Evolutionary conservation across 2,113 vertebrate genomes (phyloP).

Genomic region (Numenius arquata): DNA sequence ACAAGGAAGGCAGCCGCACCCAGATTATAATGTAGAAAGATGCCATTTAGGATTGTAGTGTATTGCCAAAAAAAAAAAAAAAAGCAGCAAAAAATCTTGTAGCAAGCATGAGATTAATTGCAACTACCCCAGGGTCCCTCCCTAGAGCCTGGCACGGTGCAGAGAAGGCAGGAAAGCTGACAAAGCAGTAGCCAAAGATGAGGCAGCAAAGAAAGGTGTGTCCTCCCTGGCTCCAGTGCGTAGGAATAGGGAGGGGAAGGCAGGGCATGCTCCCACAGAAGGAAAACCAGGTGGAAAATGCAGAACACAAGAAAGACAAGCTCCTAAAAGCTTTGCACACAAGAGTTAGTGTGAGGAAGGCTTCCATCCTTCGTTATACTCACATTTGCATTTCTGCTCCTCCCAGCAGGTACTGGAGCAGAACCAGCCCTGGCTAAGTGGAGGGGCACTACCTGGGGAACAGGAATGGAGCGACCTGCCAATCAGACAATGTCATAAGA

Average conservation of each 20-base stretch:
- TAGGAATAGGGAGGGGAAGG: background rate
- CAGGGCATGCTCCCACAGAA: background rate
- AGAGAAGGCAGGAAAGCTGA: background rate
- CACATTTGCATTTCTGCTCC: conserved; percentile 8
- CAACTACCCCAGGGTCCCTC: background rate
- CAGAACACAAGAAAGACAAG: background rate
- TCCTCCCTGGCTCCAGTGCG: background rate
- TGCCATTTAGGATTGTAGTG: background rate
- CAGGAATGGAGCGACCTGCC: background rate
- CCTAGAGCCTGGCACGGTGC: background rate
- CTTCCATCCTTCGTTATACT: background rate
- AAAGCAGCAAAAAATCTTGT: background rate
- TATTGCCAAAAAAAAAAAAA: background rate
- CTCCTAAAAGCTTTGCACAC: background rate
- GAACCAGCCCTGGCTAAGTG: background rate
- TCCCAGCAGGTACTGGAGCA: background rate
- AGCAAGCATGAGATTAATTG: background rate
- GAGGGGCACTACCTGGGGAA: background rate
- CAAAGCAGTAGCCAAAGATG: background rate
- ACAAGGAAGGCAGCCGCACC: background rate
- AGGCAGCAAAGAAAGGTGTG: background rate
- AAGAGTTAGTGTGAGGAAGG: background rate
- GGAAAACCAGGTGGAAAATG: background rate
- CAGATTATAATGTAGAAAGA: background rate
- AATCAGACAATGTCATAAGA: background rate